These are phyloP conservation scores for Apamea monoglypha DNA, from an alignment of 2,888 invertebrate species.

Conservation along the genomic window DNA sequence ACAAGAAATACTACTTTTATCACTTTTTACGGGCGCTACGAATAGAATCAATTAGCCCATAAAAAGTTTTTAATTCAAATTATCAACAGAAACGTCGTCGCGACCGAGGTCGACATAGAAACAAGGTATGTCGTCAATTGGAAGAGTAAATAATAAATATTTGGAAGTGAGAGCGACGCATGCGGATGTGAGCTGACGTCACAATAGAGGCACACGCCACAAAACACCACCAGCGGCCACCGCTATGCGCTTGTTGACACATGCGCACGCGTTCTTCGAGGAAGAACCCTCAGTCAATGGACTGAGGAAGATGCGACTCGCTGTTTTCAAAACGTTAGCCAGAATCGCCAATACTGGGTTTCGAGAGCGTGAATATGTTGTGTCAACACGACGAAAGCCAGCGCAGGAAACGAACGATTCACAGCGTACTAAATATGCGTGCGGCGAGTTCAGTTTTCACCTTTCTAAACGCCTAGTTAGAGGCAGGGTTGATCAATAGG, in stretches of 20 bases:
- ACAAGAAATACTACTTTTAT: conserved; percentile 65
- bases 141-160: conserved; percentile 80
- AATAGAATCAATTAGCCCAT: conserved; percentile 58
- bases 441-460: conserved; percentile 52
- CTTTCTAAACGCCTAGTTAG: conserved; percentile 56
- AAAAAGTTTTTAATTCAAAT: conserved; percentile 56
- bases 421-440: conserved; percentile 46
- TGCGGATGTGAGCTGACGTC: conserved; percentile 75
- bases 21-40: conserved; percentile 47
- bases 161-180: conserved; percentile 77
- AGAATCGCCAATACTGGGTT: conserved; percentile 66
- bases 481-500: conserved; percentile 42
- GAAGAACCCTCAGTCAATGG: conserved; percentile 79
- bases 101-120: conserved; percentile 60
- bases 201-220: conserved; percentile 73
- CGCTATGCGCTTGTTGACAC: conserved; percentile 73
- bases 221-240: conserved; percentile 36
- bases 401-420: conserved; percentile 45
- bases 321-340: conserved; percentile 82
- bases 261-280: conserved; percentile 85
- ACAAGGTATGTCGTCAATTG: conserved; percentile 72
- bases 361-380: conserved; percentile 48
- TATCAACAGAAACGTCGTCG: conserved; percentile 45
- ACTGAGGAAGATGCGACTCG: conserved; percentile 72
- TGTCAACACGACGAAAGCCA: conserved; percentile 47